Evolutionary conservation across 2,888 invertebrate genomes (phyloP).

Genomic region (Hyles lineata): DNA sequence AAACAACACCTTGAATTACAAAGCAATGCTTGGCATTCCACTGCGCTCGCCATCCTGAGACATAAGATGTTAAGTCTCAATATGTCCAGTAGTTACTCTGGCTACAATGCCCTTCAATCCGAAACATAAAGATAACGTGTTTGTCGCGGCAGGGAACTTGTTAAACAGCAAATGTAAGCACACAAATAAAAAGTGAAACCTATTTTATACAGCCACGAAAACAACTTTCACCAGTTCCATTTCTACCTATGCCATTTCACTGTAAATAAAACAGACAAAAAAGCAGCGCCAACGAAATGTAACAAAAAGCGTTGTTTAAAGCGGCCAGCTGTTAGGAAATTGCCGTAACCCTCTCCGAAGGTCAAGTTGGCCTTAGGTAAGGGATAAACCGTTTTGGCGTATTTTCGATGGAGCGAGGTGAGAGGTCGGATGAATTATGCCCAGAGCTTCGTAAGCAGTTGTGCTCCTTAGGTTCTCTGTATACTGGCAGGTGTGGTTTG

Average conservation of each 20-base stretch:
- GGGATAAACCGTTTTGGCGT: conserved; percentile 22
- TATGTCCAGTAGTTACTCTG: no score
- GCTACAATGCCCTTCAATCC: no score
- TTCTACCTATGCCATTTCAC: neutral
- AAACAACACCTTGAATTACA: no score
- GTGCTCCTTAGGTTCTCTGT: neutral
- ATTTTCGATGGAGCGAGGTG: neutral
- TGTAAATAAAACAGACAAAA: neutral
- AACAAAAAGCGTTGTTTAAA: conserved; percentile 6
- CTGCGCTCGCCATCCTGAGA: no score
- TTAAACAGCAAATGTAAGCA: no score
- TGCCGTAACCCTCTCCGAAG: neutral
- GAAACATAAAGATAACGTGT: no score
- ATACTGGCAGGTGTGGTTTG: neutral
- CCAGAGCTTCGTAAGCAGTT: conserved; percentile 18
- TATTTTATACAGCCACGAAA: no score
- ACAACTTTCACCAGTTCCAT: no score
- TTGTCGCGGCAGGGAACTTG: no score
- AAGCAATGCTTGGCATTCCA: no score
- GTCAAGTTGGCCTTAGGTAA: conserved; percentile 25
- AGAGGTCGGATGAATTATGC: neutral
- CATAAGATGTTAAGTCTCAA: no score
- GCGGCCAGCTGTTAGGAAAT: neutral
- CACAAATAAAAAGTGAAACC: no score
- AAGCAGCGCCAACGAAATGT: neutral